Percentiles rank a stretch among this genome's conserved stretches.
These are phyloP conservation scores for Heliconius eleuchia DNA, from an alignment of 1,140 invertebrate species.

Conservation along the genomic window DNA sequence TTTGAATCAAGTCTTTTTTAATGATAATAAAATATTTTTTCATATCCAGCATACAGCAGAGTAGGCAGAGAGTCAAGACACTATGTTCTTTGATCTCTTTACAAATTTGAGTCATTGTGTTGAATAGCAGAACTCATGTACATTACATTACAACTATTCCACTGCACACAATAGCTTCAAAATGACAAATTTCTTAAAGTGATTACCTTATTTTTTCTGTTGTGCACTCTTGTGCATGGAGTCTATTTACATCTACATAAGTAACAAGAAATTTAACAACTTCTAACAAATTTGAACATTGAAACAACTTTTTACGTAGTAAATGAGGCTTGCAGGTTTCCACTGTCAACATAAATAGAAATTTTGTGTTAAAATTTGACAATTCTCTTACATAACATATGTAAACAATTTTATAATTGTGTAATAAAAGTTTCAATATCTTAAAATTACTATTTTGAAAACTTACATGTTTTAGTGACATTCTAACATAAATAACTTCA, in stretches of 20 bases:
- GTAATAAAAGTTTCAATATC: too few relatives aligned
- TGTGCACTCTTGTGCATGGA: conserved; percentile 46
- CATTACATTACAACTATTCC: too few relatives aligned
- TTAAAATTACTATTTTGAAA: neutral
- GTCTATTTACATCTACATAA: conserved; percentile 60
- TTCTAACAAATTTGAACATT: conserved; percentile 67
- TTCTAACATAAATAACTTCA: neutral
- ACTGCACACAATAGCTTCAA: neutral
- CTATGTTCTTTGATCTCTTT: too few relatives aligned
- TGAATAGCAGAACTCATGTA: too few relatives aligned
- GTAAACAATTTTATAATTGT: too few relatives aligned
- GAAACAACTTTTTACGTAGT: conserved; percentile 64
- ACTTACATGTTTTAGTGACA: neutral
- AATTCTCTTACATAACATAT: neutral
- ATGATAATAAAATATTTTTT: too few relatives aligned
- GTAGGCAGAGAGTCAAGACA: too few relatives aligned
- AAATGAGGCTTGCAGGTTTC: conserved; percentile 70
- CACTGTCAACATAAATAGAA: conserved; percentile 57
- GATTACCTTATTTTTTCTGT: conserved; percentile 51
- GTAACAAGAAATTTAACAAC: conserved; percentile 64
- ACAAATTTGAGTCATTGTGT: too few relatives aligned
- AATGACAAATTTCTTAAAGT: neutral
- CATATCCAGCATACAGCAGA: too few relatives aligned
- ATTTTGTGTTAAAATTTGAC: neutral
- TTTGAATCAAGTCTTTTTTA: too few relatives aligned